Percentiles rank a stretch among this genome's conserved stretches.
Conservation (phyloP, 2,113 vertebrate genomes). For the Toxotes jaculatrix region DNA sequence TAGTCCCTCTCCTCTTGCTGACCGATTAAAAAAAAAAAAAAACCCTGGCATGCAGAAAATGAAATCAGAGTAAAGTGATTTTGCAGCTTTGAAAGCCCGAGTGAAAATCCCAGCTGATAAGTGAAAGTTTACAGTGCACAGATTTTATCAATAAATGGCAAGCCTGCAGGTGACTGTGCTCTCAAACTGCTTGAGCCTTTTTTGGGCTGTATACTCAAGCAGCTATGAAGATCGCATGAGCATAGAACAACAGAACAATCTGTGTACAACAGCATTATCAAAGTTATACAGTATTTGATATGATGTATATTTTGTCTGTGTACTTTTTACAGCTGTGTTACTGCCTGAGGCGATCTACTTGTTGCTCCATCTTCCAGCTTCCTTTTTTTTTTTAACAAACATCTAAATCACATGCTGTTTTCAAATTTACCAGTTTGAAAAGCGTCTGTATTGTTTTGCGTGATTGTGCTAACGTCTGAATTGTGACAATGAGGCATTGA, state of each 20-base stretch:
- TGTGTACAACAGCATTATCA: background rate
- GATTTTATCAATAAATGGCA: background rate
- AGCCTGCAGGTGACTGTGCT: background rate
- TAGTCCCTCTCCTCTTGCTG: background rate
- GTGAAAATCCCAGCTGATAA: background rate
- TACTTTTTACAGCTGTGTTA: background rate
- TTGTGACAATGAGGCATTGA: slow-evolving; percentile 71
- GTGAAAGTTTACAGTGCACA: background rate
- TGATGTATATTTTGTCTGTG: background rate
- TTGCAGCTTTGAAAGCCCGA: slow-evolving; percentile 6
- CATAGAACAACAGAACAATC: background rate
- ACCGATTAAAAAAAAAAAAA: slow-evolving; percentile 4
- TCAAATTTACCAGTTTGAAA: slow-evolving; percentile 5
- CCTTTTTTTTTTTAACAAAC: slow-evolving; percentile 5
- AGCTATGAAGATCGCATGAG: background rate
- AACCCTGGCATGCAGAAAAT: background rate
- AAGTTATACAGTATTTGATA: background rate
- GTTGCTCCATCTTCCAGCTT: slow-evolving; percentile 13
- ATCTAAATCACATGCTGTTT: slow-evolving; percentile 16
- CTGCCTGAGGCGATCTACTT: slow-evolving; percentile 22
- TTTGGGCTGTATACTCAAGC: background rate
- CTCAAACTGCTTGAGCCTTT: background rate
- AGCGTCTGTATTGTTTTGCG: slow-evolving; percentile 30
- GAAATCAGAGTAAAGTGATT: background rate
- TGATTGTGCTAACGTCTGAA: slow-evolving; percentile 35